Percentiles rank a stretch among this genome's conserved stretches.
phyloP scores from a whole-genome alignment of 2,113 vertebrate genomes.

The Zapus hudsonius region DNA sequence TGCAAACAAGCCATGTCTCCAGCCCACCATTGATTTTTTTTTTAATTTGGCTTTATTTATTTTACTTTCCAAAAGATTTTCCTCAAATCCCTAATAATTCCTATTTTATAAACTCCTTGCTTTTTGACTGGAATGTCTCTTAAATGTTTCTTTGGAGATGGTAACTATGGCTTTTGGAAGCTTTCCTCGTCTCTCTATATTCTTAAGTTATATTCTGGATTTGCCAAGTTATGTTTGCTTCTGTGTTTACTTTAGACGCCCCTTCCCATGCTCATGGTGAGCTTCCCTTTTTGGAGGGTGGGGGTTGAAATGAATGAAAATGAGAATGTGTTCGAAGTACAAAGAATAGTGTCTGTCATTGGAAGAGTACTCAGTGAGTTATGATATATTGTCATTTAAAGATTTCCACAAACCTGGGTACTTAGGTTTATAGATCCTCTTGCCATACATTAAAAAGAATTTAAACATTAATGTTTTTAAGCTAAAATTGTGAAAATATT shows the following conservation, averaged over 20 bases:
- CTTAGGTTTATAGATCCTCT: not conserved
- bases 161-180: not conserved
- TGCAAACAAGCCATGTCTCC: not conserved
- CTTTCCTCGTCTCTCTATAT: not conserved
- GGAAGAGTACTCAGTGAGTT: not conserved
- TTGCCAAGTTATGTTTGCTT: not conserved
- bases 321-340: too few relatives aligned
- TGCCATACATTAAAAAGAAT: not conserved
- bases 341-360: not conserved
- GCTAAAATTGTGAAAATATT: not conserved
- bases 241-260: not conserved
- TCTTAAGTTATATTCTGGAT: not conserved
- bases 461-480: not conserved
- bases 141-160: not conserved
- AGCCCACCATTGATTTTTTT: not conserved
- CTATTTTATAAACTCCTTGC: not conserved
- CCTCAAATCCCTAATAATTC: not conserved
- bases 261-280: not conserved
- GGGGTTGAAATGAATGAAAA: not conserved
- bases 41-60: not conserved
- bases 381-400: not conserved
- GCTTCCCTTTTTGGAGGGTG: not conserved
- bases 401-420: not conserved
- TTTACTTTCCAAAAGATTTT: constrained; percentile 10
- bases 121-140: not conserved